Percentiles rank a stretch among this genome's conserved stretches.
phyloP scores from a whole-genome alignment of 2,888 invertebrate genomes.

The Andrena trimmerana region DNA sequence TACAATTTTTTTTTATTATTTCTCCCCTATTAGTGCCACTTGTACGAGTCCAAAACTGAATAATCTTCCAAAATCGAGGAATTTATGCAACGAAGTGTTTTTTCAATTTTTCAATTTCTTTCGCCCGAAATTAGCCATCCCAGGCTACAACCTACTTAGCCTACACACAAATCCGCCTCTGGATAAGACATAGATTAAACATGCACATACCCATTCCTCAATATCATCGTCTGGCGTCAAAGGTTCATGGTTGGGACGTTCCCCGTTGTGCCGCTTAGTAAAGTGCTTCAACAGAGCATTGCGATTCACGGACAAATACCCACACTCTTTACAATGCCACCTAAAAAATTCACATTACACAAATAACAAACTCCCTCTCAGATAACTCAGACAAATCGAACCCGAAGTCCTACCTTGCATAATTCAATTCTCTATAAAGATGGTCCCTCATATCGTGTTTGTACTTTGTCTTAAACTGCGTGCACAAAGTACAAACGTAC shows the following conservation, averaged over 20 bases:
- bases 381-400: not conserved
- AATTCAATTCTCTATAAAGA: constrained; percentile 89
- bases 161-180: no score
- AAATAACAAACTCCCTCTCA: constrained; percentile 57
- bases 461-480: constrained; percentile 87
- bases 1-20: no score
- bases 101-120: no score
- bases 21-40: no score
- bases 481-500: constrained; percentile 88
- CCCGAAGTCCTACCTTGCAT: constrained; percentile 86
- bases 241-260: constrained; percentile 71
- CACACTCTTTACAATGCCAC: constrained; percentile 88
- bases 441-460: constrained; percentile 89
- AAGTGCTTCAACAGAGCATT: constrained; percentile 87
- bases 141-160: no score
- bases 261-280: constrained; percentile 84
- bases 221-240: constrained; percentile 85
- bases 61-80: no score
- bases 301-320: constrained; percentile 87
- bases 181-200: no score
- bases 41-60: no score
- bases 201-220: constrained; percentile 86
- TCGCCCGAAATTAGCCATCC: no score
- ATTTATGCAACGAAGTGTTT: no score
- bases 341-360: constrained; percentile 81